Evolutionary conservation across 1,140 invertebrate species (phyloP).

Genomic region (Callitettix versicolor): DNA sequence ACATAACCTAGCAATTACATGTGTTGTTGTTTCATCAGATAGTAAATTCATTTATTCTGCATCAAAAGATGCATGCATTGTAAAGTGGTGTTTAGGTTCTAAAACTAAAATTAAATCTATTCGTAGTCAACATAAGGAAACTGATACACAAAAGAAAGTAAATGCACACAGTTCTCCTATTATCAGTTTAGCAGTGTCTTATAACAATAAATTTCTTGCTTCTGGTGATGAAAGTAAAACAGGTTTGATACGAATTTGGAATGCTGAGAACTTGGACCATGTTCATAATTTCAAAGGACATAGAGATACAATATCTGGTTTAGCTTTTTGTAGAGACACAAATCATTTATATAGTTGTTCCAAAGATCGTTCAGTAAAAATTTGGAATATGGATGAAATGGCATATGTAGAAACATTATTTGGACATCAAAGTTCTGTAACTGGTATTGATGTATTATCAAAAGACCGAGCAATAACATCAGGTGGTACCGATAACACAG

Average conservation of each 20-base stretch:
- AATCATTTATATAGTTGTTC: conserved; percentile 68
- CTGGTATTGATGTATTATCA: conserved; percentile 74
- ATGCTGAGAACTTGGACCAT: conserved; percentile 60
- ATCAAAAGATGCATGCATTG: conserved; percentile 76
- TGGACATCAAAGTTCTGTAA: conserved; percentile 83
- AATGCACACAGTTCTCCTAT: conserved; percentile 46
- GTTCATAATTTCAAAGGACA: conserved; percentile 76
- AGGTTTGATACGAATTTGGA: conserved; percentile 67
- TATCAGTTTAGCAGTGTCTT: conserved; percentile 64
- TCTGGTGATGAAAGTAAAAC: conserved; percentile 57
- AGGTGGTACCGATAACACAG: conserved; percentile 73
- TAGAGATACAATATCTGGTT: conserved; percentile 57
- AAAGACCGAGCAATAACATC: conserved; percentile 79
- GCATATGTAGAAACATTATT: conserved; percentile 91
- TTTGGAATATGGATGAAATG: conserved; percentile 94
- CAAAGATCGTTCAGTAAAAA: conserved; percentile 75
- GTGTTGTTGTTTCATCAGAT: conserved; percentile 66
- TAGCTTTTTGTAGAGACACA: conserved; percentile 78
- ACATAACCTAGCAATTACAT: conserved; percentile 71
- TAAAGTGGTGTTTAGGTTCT: conserved; percentile 65
- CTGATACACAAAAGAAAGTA: conserved; percentile 18
- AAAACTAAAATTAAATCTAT: conserved; percentile 33
- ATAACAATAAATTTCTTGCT: conserved; percentile 75
- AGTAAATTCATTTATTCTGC: conserved; percentile 65
- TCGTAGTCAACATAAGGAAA: conserved; percentile 29